Conservation (phyloP, 2,888 invertebrate genomes). For the Sesia bembeciformis region DNA sequence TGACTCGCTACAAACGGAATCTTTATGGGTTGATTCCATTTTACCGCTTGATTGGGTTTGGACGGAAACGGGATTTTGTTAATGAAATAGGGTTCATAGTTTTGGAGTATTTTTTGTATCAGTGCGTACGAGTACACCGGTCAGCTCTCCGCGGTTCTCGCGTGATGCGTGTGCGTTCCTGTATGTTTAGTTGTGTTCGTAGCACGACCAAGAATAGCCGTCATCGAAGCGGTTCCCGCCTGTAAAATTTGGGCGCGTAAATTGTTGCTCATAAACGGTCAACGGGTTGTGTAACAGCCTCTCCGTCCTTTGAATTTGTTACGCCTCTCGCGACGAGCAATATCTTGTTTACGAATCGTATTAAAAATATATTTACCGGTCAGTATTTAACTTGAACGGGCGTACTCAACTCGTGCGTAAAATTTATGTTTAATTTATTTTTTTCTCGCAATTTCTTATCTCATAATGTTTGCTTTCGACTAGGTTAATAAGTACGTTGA, state of each 20-base stretch:
- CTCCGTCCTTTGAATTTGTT: slow-evolving; percentile 29
- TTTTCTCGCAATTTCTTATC: slow-evolving; percentile 26
- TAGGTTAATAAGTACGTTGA: slow-evolving; percentile 18
- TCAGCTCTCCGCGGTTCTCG: slow-evolving; percentile 47
- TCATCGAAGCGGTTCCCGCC: slow-evolving; percentile 38
- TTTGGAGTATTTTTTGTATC: slow-evolving; percentile 48
- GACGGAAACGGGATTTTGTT: slow-evolving; percentile 54
- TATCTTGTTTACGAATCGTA: slow-evolving; percentile 34
- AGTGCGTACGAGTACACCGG: slow-evolving; percentile 31
- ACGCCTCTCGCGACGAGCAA: slow-evolving; percentile 18
- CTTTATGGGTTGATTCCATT: slow-evolving; percentile 43
- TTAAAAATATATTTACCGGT: slow-evolving; percentile 33
- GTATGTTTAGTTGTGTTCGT: slow-evolving; percentile 62
- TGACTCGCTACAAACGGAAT: slow-evolving; percentile 36
- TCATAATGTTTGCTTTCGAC: slow-evolving; percentile 28
- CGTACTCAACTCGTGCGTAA: slow-evolving; percentile 32
- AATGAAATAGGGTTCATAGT: slow-evolving; percentile 47
- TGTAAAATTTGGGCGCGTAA: slow-evolving; percentile 28
- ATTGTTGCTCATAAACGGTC: slow-evolving; percentile 35
- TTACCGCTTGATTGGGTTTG: slow-evolving; percentile 49
- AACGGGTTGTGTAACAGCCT: slow-evolving; percentile 37
- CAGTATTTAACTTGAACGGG: slow-evolving; percentile 31
- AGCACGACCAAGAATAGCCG: slow-evolving; percentile 67
- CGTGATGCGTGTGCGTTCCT: slow-evolving; percentile 53
- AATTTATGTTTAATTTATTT: slow-evolving; percentile 23